phyloP scores from a whole-genome alignment of 1,140 invertebrate genomes.

The roundworm (Caenorhabditis elegans) region WBcel235 BX284606.5:11417001-11417500 shows the following conservation, averaged over 20 bases:
- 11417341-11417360: constrained; percentile 53
- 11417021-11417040: constrained; percentile 16
- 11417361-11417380: constrained; percentile 54
- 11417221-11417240: too few relatives aligned
- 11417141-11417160: constrained; percentile 57
- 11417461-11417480: not conserved
- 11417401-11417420: constrained; percentile 45
- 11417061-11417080: constrained; percentile 40
- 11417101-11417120: constrained; percentile 40
- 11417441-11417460: not conserved
- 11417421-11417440: constrained; percentile 54
- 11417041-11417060: not conserved
- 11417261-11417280: constrained; percentile 46
- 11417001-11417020: constrained; percentile 51
- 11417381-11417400: constrained; percentile 58
- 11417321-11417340: constrained; percentile 58
- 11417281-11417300: constrained; percentile 30
- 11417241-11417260: constrained; percentile 47
- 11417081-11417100: constrained; percentile 39
- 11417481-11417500: constrained; percentile 49
- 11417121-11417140: constrained; percentile 35
- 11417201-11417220: constrained; percentile 50
- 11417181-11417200: constrained; percentile 52
- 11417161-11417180: constrained; percentile 52
- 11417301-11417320: constrained; percentile 51